Evolutionary conservation across 2,113 vertebrate species (phyloP), one percentile per base, ranked within the genome.

Genomic region (Calcarius ornatus): DNA sequence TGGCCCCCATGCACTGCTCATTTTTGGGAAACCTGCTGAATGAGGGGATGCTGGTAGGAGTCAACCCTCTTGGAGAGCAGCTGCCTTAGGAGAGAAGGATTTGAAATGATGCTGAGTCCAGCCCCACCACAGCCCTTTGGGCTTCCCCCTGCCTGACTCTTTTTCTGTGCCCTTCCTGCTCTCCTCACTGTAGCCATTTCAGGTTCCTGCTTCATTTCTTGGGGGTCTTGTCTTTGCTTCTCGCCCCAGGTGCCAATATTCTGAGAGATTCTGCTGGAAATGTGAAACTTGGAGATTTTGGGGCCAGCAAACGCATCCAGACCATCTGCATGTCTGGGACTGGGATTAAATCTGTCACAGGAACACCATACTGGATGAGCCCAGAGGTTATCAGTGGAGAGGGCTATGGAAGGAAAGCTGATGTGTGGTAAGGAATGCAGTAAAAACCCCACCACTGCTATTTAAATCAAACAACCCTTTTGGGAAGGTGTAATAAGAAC

Each of bases 341-440:
- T 11, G 99, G 99, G 50, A 99, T 99, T 96, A 99, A 99, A 96
- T 99, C 99, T 5, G 99, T 99, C 97, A 99, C 99, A 1, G 99
- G 99, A 98, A 99, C 99, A 66, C 99, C 99, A 9, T 99, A 99
- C 97, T 99, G 99, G 99, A 99, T 99, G 99, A 99, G 99, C 92
- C 99, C 99, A 0, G 99, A 99, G 90, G 99, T 99, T 76, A 99
- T 99, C 95, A 99, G 99, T 18, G 99, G 99, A 95, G 99, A 99
- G 94, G 99, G 99, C 63, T 99, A 99, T 0, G 99, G 99, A 50
- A 98, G 99, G 93, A 99, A 99, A 95, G 99, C 99, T 65, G 99
- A 99, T 17, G 98, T 99, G n/a, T 99, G 99, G 99, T 99, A 98
- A 98, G 98, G 43, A 93, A n/a, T 2, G 2, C 38, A 40, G 31